Base-by-base conservation (phyloP, 2,113 vertebrate genomes). In the Ammodytes marinus region DNA sequence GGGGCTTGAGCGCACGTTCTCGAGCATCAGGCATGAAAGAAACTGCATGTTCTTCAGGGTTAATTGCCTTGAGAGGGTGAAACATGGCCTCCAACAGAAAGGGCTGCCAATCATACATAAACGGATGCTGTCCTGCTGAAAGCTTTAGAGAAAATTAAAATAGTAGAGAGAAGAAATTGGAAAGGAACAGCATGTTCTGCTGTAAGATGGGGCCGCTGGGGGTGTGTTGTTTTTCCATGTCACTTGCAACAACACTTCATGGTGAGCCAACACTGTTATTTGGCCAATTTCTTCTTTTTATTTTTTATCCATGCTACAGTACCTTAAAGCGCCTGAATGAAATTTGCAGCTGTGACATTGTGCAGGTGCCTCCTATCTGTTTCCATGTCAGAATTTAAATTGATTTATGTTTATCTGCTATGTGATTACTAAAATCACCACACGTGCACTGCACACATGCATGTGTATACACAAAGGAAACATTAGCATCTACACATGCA, bases 181-280 rank as follows among this genome's bases (percentile, higher is more conserved):
- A 86, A 45, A 74, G 53, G 49, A 80, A 39, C 80, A 67, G 68
- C 64, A 42, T 59, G 66, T 60, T 49, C 14, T 45, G 14, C 17
- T 58, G 42, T 47, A 35, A 47, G 53, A 43, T 7, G 1, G 5
- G 42, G 37, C 69, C 46, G 13, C 68, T 27, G 27, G 66, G 69
- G 39, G 47, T 50, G 67, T 47, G 19, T 17, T 57, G n/a, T 71
- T 14, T 68, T 50, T 76, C 71, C 57, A 49, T 60, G 52, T 67
- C 63, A 45, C 61, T 68, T 58, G 19, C 63, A 42, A 78, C 27
- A 69, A 45, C 57, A 68, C 43, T 65, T 71, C 65, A 71, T 59
- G 35, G 35, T 37, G 5, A 68, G 77, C 77, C 79, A 68, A 46
- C 40, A 39, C 39, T 69, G n/a, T 15, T 69, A 57, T 19, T 86